phyloP scores from a whole-genome alignment of 1,140 invertebrate genomes.

The Sminthurinus signatus region DNA sequence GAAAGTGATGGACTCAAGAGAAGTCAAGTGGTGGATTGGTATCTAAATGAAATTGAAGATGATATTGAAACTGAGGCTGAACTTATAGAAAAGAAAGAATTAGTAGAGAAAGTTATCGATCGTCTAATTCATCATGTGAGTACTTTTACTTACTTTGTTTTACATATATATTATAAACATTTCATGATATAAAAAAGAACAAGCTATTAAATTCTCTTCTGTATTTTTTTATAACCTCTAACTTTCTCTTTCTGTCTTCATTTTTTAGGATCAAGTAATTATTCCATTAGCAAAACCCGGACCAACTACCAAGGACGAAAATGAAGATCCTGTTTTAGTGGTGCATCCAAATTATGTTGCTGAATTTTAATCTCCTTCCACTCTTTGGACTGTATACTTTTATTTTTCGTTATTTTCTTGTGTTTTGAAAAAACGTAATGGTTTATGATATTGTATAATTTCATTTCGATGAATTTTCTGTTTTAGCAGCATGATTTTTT shows the following conservation, averaged over 20 bases:
- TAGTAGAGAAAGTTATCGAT: constrained; percentile 95
- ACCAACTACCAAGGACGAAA: constrained; percentile 51
- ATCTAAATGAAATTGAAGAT: constrained; percentile 67
- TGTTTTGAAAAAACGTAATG: too few species aligned
- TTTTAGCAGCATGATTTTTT: too few species aligned
- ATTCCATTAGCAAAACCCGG: constrained; percentile 73
- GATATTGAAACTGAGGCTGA: constrained; percentile 88
- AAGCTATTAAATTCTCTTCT: too few species aligned
- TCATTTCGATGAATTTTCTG: too few species aligned
- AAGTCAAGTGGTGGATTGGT: constrained; percentile 88
- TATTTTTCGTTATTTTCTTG: too few species aligned
- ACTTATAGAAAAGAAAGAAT: constrained; percentile 74
- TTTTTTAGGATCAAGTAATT: constrained; percentile 76
- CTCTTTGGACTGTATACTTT: too few species aligned
- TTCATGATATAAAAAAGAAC: too few species aligned
- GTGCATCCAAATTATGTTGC: constrained; percentile 94
- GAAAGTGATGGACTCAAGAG: constrained; percentile 61
- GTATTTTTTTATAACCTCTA: too few species aligned
- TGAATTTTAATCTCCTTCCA: constrained; percentile 52
- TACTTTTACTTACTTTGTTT: constrained; percentile 39
- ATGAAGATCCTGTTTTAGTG: constrained; percentile 80
- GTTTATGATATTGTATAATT: too few species aligned
- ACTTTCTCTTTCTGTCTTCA: constrained; percentile 34
- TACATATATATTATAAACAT: constrained; percentile 16
- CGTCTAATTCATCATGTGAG: constrained; percentile 81